These are phyloP conservation scores for Triplophysa dalaica DNA, from an alignment of 2,113 vertebrate species.

Conservation along the genomic window DNA sequence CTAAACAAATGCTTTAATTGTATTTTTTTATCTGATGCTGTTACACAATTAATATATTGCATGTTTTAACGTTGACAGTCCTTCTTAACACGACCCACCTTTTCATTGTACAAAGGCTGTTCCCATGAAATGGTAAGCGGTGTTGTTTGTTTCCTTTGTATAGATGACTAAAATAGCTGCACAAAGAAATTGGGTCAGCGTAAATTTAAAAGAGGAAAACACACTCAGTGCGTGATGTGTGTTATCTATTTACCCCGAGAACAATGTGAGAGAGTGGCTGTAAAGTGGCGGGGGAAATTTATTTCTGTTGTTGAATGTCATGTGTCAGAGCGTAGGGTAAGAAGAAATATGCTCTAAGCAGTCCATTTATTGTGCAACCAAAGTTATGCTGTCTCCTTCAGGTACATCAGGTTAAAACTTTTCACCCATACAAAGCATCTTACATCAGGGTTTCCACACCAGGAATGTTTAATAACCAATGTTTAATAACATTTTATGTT, in stretches of 20 bases:
- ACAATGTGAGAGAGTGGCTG: not conserved
- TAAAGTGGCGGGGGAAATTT: not conserved
- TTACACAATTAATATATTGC: no score
- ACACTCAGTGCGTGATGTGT: conserved; percentile 18
- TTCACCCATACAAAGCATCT: no score
- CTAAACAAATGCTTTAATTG: no score
- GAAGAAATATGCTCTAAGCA: not conserved
- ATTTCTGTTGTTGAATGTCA: conserved; percentile 14
- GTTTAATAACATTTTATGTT: no score
- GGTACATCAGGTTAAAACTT: no score
- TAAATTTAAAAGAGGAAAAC: conserved; percentile 7
- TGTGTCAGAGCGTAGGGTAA: conserved; percentile 10
- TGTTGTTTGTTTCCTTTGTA: not conserved
- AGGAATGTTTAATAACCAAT: no score
- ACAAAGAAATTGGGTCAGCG: not conserved
- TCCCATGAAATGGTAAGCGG: not conserved
- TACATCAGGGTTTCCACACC: no score
- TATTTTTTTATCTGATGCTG: no score
- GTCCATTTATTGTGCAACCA: not conserved
- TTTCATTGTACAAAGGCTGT: not conserved
- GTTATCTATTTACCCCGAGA: conserved; percentile 18
- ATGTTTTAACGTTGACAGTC: no score
- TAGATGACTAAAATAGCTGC: not conserved
- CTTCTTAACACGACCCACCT: not conserved
- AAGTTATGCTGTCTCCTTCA: no score